These are phyloP conservation scores for Neocrepidodera transversa DNA, from an alignment of 2,888 invertebrate species.

Conservation along the genomic window DNA sequence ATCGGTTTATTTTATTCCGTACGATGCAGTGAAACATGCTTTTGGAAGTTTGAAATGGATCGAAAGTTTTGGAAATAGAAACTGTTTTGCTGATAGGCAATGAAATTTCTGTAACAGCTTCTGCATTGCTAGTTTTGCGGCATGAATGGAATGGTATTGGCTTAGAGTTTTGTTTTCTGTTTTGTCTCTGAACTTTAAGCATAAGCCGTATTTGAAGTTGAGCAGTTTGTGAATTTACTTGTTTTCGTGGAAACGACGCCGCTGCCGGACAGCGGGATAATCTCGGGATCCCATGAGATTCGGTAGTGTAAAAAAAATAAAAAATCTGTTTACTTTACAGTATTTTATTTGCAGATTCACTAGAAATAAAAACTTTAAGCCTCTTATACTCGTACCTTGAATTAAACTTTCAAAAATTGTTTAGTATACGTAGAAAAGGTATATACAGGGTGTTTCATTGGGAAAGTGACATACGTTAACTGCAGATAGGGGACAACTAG, in stretches of 20 bases:
- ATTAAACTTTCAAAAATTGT: no score
- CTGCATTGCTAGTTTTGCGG: conserved; percentile 26
- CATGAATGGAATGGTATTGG: conserved; percentile 23
- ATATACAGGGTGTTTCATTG: no score
- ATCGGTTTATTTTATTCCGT: conserved; percentile 18
- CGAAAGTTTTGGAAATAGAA: conserved; percentile 25
- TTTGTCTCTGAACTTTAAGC: conserved; percentile 13
- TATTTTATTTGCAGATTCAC: no score
- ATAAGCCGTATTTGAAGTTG: conserved; percentile 7
- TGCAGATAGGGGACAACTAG: no score
- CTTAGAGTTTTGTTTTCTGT: conserved; percentile 22
- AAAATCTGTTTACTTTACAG: no score
- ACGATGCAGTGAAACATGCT: conserved; percentile 17
- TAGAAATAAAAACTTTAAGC: no score
- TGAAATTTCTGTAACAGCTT: conserved; percentile 26
- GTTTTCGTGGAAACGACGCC: not conserved
- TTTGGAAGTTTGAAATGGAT: conserved; percentile 22
- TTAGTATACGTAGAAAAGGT: no score
- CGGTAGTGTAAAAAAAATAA: no score
- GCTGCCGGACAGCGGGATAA: not conserved
- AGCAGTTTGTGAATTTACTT: conserved; percentile 12
- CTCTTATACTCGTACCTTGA: no score
- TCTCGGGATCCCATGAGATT: not conserved
- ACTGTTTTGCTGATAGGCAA: conserved; percentile 26
- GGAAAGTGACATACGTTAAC: no score